Evolutionary conservation across 2,113 vertebrate genomes (phyloP).

Genomic region (Nesoenas mayeri): DNA sequence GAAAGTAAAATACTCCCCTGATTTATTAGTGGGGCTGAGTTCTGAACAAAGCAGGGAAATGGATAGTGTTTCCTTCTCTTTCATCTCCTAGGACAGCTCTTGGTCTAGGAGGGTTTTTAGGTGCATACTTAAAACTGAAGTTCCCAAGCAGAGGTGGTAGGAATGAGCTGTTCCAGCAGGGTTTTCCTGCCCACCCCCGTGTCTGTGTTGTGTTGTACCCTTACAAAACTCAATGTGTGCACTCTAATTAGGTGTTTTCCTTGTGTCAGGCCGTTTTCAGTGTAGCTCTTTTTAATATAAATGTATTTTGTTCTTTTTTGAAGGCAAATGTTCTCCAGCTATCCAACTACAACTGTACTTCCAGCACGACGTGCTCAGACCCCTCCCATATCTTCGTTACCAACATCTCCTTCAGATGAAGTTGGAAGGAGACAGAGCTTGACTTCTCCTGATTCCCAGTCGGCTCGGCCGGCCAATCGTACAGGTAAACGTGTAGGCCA

Average conservation of each 20-base stretch:
- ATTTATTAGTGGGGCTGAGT: not conserved
- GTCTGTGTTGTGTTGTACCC: not conserved
- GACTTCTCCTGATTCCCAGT: constrained; percentile 94
- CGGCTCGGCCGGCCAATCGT: constrained; percentile 84
- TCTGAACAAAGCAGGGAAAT: not conserved
- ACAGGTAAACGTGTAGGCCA: constrained; percentile 72
- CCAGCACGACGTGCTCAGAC: constrained; percentile 94
- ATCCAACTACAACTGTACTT: constrained; percentile 91
- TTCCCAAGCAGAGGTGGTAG: not conserved
- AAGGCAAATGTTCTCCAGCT: constrained; percentile 99
- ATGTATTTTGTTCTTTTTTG: not conserved
- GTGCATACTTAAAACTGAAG: not conserved
- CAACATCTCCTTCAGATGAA: constrained; percentile 95
- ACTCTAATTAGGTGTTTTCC: not conserved
- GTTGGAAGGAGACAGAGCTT: constrained; percentile 93
- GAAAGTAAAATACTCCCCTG: not conserved
- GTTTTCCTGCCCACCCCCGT: not conserved
- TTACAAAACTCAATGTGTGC: not conserved
- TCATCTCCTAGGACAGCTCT: not conserved
- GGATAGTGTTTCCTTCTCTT: not conserved
- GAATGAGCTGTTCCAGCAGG: not conserved
- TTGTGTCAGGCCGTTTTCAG: not conserved
- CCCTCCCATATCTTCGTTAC: constrained; percentile 92
- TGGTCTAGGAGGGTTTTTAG: not conserved
- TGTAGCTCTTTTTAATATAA: not conserved